Conservation (phyloP, 2,797 vertebrate species). For the Microctenopoma steveboyesi region DNA sequence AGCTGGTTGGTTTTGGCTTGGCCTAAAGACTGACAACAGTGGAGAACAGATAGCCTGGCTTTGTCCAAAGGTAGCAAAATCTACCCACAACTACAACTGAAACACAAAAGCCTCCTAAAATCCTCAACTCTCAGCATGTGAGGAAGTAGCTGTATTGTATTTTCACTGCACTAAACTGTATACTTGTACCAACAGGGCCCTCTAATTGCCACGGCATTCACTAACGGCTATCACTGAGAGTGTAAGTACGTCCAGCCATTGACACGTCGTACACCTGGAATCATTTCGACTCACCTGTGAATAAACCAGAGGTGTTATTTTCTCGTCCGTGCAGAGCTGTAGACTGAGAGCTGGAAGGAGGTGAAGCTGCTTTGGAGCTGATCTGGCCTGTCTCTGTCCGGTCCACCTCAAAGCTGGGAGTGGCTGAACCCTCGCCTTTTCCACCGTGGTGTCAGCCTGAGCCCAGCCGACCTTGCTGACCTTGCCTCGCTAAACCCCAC, state of each 20-base stretch:
- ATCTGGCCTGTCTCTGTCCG: slow-evolving; percentile 73
- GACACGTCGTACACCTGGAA: background rate
- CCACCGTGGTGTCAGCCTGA: slow-evolving; percentile 36
- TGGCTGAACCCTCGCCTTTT: slow-evolving; percentile 25
- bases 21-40: too few species aligned
- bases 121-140: too few species aligned
- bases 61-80: too few species aligned
- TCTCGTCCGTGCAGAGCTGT: slow-evolving; percentile 57
- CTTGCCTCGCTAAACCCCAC: slow-evolving; percentile 69
- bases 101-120: too few species aligned
- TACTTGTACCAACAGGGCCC: slow-evolving; percentile 86
- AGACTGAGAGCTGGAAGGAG: slow-evolving; percentile 76
- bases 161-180: background rate
- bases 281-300: slow-evolving; percentile 3
- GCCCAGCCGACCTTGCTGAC: slow-evolving; percentile 41
- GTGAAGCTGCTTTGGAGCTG: slow-evolving; percentile 74
- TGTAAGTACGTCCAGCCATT: slow-evolving; percentile 73
- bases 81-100: too few species aligned
- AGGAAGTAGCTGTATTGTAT: too few species aligned
- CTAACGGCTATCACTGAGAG: slow-evolving; percentile 99
- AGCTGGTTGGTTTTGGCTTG: too few species aligned
- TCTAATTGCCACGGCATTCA: slow-evolving; percentile 99
- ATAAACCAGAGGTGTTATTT: slow-evolving; percentile 25
- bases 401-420: slow-evolving; percentile 46
- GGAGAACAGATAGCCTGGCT: too few species aligned